Base-by-base conservation (phyloP, 1,140 invertebrate genomes). In the Eubasilissa regina region DNA sequence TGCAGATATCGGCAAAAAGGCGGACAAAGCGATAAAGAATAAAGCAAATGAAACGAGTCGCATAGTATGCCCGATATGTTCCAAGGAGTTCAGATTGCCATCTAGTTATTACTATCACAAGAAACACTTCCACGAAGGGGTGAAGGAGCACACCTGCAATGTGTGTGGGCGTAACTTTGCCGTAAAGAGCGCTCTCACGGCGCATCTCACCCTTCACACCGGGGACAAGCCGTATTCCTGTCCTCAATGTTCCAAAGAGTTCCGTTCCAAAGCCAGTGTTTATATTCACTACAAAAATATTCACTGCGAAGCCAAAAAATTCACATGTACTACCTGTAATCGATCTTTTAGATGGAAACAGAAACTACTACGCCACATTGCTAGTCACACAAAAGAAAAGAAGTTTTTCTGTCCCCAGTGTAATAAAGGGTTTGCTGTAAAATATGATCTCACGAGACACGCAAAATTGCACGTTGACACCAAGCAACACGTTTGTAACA, bases 271-370 rank as follows among this genome's bases (percentile, higher is more conserved):
- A 45, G 89, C 90, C 0, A 88, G 90, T 4, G 84, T 90, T 7
- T 91, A 91, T 82, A 90, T 91, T 58, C 92, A 93, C 84, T 84
- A 86, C n/a, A 87, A 88, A 80, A 87, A 83, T 84, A 87, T 85
- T 13, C 87, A 89, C 84, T 89, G 85, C 0, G 87, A 91, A 19
- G 87, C 89, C 11, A 92, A 90, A 82, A 87, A 86, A 4, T 87
- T 87, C 75, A 80, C 85, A 21, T 92, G 91, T 77, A 81, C 80
- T 0, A 85, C 85, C 58, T 92, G 91, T 76, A 84, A 84, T 4
- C 86, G 88, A 45, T 82, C 85, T 3, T 92, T 92, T 80, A 83
- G 89, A 45, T 89, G 90, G 85, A 86, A 84, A 21, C 88, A 91
- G 72, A 86, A 89, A 44, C 84, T 92, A 80, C 70, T 84, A 45